phyloP scores from a whole-genome alignment of 2,113 vertebrate species.

The Panthera leo region DNA sequence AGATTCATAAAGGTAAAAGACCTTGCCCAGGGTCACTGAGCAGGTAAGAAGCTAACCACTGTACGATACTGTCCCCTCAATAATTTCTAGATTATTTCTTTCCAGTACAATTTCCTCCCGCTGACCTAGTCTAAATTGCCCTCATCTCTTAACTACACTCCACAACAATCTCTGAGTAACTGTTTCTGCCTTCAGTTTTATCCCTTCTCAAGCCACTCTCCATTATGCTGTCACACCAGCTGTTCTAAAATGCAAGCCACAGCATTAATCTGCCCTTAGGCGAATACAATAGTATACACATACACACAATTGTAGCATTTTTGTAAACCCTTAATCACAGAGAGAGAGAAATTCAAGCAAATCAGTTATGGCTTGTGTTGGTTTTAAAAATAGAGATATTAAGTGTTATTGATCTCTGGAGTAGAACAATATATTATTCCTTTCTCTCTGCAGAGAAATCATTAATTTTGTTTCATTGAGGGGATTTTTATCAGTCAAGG shows the following conservation, averaged over 20 bases:
- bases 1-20: neutral
- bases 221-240: too few relatives aligned
- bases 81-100: neutral
- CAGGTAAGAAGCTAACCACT: neutral
- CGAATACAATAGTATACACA: neutral
- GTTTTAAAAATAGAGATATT: slow-evolving; percentile 55
- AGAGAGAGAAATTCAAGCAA: slow-evolving; percentile 42
- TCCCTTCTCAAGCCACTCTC: neutral
- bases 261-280: neutral
- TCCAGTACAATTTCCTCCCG: neutral
- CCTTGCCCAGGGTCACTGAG: neutral
- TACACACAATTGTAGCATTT: neutral
- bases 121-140: neutral
- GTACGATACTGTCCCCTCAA: neutral
- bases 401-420: slow-evolving; percentile 54
- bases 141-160: neutral
- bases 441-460: slow-evolving; percentile 54
- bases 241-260: neutral
- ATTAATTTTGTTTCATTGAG: slow-evolving; percentile 64
- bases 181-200: neutral
- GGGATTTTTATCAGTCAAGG: slow-evolving; percentile 49
- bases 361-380: neutral
- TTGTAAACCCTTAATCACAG: slow-evolving; percentile 38
- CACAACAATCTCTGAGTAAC: neutral
- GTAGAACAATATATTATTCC: slow-evolving; percentile 57